These are phyloP conservation scores for Danio aesculapii DNA, from an alignment of 2,797 vertebrate genomes.

Conservation along the genomic window DNA sequence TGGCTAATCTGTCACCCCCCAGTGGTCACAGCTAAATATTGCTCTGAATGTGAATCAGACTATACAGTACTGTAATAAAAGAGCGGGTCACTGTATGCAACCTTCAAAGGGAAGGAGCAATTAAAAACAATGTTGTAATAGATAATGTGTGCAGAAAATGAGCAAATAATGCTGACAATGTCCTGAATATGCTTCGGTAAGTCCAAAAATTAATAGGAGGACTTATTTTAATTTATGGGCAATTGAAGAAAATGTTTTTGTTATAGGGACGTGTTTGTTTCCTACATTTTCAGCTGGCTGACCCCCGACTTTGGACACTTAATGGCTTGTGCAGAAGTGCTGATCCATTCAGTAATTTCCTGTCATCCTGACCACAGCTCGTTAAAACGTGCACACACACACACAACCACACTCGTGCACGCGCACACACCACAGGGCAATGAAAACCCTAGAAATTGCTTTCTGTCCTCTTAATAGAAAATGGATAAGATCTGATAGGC, in stretches of 20 bases:
- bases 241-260: constrained; percentile 10
- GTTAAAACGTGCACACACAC: constrained; percentile 55
- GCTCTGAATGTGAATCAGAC: not conserved
- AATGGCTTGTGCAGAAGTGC: constrained; percentile 64
- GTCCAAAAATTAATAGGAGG: not conserved
- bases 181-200: constrained; percentile 14
- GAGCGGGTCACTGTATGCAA: not conserved
- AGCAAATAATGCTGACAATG: constrained; percentile 2
- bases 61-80: not conserved
- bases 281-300: constrained; percentile 35
- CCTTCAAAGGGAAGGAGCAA: not conserved
- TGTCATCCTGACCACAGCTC: constrained; percentile 54
- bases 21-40: constrained; percentile 28
- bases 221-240: constrained; percentile 16
- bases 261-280: constrained; percentile 20
- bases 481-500: constrained; percentile 63
- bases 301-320: constrained; percentile 52
- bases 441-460: constrained; percentile 65
- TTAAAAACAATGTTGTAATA: constrained; percentile 9
- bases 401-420: constrained; percentile 22
- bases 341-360: constrained; percentile 61
- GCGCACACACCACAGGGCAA: constrained; percentile 15
- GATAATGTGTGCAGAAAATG: not conserved
- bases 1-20: constrained; percentile 49
- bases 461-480: constrained; percentile 65